Conservation (phyloP, 1,140 invertebrate genomes). For the Aethina tumida region DNA sequence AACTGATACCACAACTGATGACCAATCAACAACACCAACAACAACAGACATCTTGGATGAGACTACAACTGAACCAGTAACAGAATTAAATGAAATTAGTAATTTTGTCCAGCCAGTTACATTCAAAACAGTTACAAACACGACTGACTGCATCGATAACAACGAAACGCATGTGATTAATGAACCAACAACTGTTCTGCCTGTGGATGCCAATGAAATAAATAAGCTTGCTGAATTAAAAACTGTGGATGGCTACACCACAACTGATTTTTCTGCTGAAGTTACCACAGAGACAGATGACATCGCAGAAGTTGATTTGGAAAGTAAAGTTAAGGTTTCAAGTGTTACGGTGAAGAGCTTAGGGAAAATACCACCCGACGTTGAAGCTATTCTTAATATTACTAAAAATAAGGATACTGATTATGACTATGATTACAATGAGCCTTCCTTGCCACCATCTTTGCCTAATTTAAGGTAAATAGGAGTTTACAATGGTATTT, state of each 20-base stretch:
- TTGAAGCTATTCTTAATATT: conserved; percentile 35
- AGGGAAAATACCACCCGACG: conserved; percentile 26
- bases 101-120: conserved; percentile 13
- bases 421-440: conserved; percentile 54
- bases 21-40: conserved; percentile 2
- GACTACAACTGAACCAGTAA: conserved; percentile 7
- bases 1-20: background rate
- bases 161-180: background rate
- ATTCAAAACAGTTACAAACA: conserved; percentile 24
- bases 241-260: conserved; percentile 7
- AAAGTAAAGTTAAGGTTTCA: conserved; percentile 17
- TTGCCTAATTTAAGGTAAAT: conserved; percentile 58
- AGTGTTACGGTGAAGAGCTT: conserved; percentile 9
- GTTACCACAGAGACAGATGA: conserved; percentile 7
- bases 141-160: conserved; percentile 28
- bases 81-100: conserved; percentile 2
- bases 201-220: conserved; percentile 14
- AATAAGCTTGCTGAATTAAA: conserved; percentile 16
- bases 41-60: conserved; percentile 5
- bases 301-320: conserved; percentile 10
- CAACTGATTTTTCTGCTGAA: conserved; percentile 6
- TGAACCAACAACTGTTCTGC: conserved; percentile 12
- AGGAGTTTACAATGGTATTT: background rate
- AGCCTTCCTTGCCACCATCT: conserved; percentile 60
- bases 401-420: conserved; percentile 41